These are phyloP conservation scores for Zaprionus inermis DNA, from an alignment of 1,140 invertebrate species.

Conservation along the genomic window DNA sequence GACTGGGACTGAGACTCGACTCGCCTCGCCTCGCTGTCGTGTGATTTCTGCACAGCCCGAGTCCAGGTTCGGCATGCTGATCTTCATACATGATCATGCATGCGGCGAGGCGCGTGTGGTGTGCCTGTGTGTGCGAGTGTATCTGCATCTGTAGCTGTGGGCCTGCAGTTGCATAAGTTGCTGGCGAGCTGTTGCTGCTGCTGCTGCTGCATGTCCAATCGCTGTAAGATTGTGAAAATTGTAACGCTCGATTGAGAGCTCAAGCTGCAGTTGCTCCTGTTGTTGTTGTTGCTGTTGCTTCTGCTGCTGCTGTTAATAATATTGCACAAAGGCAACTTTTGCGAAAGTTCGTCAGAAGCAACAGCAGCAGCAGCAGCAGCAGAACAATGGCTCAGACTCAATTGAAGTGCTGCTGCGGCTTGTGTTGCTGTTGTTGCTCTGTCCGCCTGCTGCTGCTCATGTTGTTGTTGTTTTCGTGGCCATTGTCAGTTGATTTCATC, in stretches of 20 bases:
- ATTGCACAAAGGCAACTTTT: slow-evolving; percentile 75
- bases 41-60: slow-evolving; percentile 42
- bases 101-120: slow-evolving; percentile 48
- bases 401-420: slow-evolving; percentile 53
- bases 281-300: slow-evolving; percentile 19
- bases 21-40: slow-evolving; percentile 16
- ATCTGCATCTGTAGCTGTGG: slow-evolving; percentile 72
- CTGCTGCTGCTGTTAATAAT: slow-evolving; percentile 73
- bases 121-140: slow-evolving; percentile 25
- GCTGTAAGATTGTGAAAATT: slow-evolving; percentile 80
- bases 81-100: slow-evolving; percentile 76
- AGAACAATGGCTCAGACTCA: slow-evolving; percentile 77
- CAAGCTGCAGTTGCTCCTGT: slow-evolving; percentile 50
- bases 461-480: slow-evolving; percentile 51
- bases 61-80: slow-evolving; percentile 66
- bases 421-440: slow-evolving; percentile 27
- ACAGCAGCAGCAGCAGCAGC: slow-evolving; percentile 53
- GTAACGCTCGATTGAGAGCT: slow-evolving; percentile 82
- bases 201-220: slow-evolving; percentile 73
- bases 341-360: slow-evolving; percentile 74
- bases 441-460: slow-evolving; percentile 14
- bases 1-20: too few relatives aligned
- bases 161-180: slow-evolving; percentile 46
- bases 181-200: slow-evolving; percentile 32
- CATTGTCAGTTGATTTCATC: slow-evolving; percentile 81